Base-by-base conservation (phyloP, 2,888 invertebrate genomes). In the Chrysodeixis includens region DNA sequence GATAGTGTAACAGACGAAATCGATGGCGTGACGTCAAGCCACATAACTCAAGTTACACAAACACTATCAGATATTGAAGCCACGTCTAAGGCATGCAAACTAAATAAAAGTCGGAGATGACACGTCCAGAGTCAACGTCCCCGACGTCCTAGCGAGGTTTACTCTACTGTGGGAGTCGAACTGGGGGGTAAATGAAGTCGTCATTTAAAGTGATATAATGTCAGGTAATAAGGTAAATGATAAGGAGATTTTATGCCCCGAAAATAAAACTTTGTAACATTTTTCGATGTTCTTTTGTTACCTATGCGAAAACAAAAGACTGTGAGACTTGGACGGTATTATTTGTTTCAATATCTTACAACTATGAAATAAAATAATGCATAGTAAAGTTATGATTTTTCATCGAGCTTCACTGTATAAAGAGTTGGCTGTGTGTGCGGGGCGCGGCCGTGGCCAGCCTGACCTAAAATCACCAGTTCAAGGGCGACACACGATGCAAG, bases 401-500 rank as follows among this genome's bases (percentile, higher is more conserved):
- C 26, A 26, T 26, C 3, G 2, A 2, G 26, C 26, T 26, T 2
- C 26, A 26, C 26, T 26, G 26, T 26, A 26, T 26, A 26, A 26
- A 26, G 26, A 26, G 26, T 26, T 26, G n/a, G n/a, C n/a, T 35
- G 35, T 35, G 40, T 35, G 35, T 35, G 35, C 71, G 68, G 76
- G 78, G 68, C 66, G 62, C 56, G 72, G 74, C 72, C 78, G 72
- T 76, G 80, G 74, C 78, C 71, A 61, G 0, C 2, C 67, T 76
- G 80, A 81, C 81, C 80, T 75, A 79, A 79, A 71, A 81, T 62
- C 54, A 66, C 22, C 57, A 78, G 83, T 83, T 83, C 83, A 83
- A 79, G 83, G 83, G 26, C 67, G 62, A 35, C 74, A 72, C 78
- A 74, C 61, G 67, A 66, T 81, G 82, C 71, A 74, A 54, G 64